Conservation (phyloP, 2,888 invertebrate species). For the Operophtera brumata region DNA sequence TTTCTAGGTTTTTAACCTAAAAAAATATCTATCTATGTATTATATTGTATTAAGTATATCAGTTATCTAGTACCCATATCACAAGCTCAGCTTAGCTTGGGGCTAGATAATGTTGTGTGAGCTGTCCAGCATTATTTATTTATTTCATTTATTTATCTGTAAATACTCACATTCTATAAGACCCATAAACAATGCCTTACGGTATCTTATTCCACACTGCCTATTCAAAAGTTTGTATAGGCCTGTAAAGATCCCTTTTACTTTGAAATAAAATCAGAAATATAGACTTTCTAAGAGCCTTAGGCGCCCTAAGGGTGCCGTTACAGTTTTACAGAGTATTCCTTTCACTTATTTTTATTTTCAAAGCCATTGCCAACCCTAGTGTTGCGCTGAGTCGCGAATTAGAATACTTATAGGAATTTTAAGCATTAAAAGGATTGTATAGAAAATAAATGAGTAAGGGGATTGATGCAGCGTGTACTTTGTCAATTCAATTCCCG, state of each 20-base stretch:
- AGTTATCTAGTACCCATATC: too few species aligned
- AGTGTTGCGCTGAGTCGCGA: constrained; percentile 14
- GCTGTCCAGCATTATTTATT: too few species aligned
- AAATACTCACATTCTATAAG: too few species aligned
- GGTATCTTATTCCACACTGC: too few species aligned
- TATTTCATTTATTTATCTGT: too few species aligned
- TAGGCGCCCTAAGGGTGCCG: constrained; percentile 11
- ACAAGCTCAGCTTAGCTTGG: too few species aligned
- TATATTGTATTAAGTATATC: too few species aligned
- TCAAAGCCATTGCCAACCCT: constrained; percentile 12
- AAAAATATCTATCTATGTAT: too few species aligned
- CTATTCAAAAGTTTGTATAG: too few species aligned
- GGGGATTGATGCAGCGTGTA: constrained; percentile 31
- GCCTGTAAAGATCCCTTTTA: neutral
- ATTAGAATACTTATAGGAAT: constrained; percentile 50
- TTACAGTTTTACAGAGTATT: constrained; percentile 10
- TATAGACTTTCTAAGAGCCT: constrained; percentile 10
- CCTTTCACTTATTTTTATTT: constrained; percentile 6
- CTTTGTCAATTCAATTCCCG: constrained; percentile 18
- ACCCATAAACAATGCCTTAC: too few species aligned
- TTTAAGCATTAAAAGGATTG: constrained; percentile 49
- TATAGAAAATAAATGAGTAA: constrained; percentile 37
- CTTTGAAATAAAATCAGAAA: constrained; percentile 12
- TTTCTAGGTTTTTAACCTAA: too few species aligned
- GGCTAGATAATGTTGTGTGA: too few species aligned